These are phyloP conservation scores for Drosophila falleni DNA, from an alignment of 2,888 invertebrate species.

Conservation along the genomic window DNA sequence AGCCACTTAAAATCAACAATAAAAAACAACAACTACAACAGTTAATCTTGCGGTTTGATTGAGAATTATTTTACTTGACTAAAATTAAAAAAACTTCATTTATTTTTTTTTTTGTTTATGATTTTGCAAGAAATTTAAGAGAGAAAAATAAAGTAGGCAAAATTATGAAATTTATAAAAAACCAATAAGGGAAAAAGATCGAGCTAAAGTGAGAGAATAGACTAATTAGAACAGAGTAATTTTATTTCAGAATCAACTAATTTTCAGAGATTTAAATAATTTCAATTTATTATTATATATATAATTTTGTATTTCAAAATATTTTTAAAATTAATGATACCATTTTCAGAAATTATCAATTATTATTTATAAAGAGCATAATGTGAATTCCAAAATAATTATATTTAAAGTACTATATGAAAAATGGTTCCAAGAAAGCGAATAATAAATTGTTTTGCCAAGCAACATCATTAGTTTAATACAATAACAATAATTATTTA, in stretches of 20 bases:
- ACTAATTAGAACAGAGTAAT: neutral
- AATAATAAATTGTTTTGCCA: conserved; percentile 18
- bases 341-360: too few relatives aligned
- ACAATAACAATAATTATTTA: conserved; percentile 35
- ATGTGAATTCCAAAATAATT: too few relatives aligned
- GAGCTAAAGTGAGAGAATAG: neutral
- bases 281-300: too few relatives aligned
- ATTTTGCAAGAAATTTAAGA: conserved; percentile 5
- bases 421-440: neutral
- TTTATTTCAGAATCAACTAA: too few relatives aligned
- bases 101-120: neutral
- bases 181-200: neutral
- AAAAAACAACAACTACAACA: conserved; percentile 42
- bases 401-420: neutral
- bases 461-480: conserved; percentile 33
- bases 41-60: conserved; percentile 29
- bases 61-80: conserved; percentile 13
- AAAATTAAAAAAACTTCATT: neutral
- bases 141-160: neutral
- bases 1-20: conserved; percentile 39
- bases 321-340: neutral
- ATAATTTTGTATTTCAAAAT: neutral
- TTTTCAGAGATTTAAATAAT: too few relatives aligned
- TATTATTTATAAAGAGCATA: too few relatives aligned
- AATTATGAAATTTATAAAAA: conserved; percentile 1